These are phyloP conservation scores for Notothenia coriiceps DNA, from an alignment of 2,113 vertebrate genomes.

Conservation along the genomic window DNA sequence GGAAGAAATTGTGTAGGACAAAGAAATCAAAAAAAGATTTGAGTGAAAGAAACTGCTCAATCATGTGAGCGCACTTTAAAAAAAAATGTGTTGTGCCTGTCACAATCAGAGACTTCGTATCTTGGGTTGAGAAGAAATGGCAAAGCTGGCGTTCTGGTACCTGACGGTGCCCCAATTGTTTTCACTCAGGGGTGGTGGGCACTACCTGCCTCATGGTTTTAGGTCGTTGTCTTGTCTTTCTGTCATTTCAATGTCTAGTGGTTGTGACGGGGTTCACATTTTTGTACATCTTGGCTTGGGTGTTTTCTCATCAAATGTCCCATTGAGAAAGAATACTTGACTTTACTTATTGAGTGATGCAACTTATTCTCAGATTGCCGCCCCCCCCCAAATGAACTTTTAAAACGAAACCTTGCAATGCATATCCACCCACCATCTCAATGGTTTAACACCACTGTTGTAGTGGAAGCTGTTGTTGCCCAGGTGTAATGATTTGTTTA, in stretches of 20 bases:
- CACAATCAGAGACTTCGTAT: slow-evolving; percentile 34
- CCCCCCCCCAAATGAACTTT: background rate
- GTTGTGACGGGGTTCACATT: slow-evolving; percentile 44
- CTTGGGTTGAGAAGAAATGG: slow-evolving; percentile 56
- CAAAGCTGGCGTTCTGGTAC: slow-evolving; percentile 56
- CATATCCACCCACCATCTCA: slow-evolving; percentile 35
- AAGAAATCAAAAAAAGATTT: slow-evolving; percentile 16
- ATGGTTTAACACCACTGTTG: slow-evolving; percentile 3
- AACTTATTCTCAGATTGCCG: slow-evolving; percentile 19
- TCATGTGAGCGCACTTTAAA: slow-evolving; percentile 81
- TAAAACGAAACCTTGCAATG: slow-evolving; percentile 30
- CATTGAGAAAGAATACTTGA: slow-evolving; percentile 29
- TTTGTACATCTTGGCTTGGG: slow-evolving; percentile 14
- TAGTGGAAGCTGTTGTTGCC: background rate
- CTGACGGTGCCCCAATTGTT: slow-evolving; percentile 48
- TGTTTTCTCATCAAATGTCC: slow-evolving; percentile 39
- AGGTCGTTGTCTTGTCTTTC: slow-evolving; percentile 41
- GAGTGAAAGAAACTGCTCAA: slow-evolving; percentile 50
- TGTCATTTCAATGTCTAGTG: slow-evolving; percentile 53
- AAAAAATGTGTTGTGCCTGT: slow-evolving; percentile 63
- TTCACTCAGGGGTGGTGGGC: slow-evolving; percentile 79
- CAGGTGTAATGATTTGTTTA: background rate
- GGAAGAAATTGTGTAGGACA: slow-evolving; percentile 18
- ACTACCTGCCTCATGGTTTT: slow-evolving; percentile 56
- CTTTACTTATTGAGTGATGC: slow-evolving; percentile 6